Percentiles rank a stretch among this genome's conserved stretches.
Conservation (phyloP, 2,888 invertebrate genomes). For the Philonicus albiceps region DNA sequence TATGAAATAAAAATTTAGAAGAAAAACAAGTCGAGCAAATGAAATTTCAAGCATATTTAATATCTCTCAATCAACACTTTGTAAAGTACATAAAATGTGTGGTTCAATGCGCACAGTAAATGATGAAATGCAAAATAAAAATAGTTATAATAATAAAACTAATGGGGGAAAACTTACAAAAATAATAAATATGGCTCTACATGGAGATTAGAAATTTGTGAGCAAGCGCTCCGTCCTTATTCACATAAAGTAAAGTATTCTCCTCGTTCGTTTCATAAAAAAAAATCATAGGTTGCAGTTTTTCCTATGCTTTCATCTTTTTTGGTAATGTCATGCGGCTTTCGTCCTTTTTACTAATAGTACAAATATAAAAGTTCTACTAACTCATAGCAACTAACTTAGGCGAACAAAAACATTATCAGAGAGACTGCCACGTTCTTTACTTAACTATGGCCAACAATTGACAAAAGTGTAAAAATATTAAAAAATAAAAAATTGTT, state of each 20-base stretch:
- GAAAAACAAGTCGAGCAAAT: neutral
- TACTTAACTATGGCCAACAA: neutral
- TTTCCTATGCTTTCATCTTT: neutral
- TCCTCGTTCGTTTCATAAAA: neutral
- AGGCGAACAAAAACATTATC: neutral
- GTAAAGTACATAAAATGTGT: slow-evolving; percentile 32
- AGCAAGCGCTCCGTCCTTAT: neutral
- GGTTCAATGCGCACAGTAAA: slow-evolving; percentile 26
- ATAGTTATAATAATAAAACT: neutral
- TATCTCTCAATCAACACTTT: slow-evolving; percentile 38
- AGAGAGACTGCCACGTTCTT: neutral
- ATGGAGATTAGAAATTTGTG: slow-evolving; percentile 10
- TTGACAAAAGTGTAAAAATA: neutral
- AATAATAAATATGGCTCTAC: slow-evolving; percentile 36
- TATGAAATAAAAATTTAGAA: neutral
- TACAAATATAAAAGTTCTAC: neutral
- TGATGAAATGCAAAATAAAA: slow-evolving; percentile 5
- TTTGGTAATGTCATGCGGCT: slow-evolving; percentile 22
- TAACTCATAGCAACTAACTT: neutral
- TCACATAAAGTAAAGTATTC: slow-evolving; percentile 16
- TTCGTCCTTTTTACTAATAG: neutral
- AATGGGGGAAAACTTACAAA: slow-evolving; percentile 28
- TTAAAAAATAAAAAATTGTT: neutral
- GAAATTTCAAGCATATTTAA: slow-evolving; percentile 36
- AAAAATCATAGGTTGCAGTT: neutral